Evolutionary conservation across 2,888 invertebrate genomes (phyloP).

Genomic region (Ctena decussata): DNA sequence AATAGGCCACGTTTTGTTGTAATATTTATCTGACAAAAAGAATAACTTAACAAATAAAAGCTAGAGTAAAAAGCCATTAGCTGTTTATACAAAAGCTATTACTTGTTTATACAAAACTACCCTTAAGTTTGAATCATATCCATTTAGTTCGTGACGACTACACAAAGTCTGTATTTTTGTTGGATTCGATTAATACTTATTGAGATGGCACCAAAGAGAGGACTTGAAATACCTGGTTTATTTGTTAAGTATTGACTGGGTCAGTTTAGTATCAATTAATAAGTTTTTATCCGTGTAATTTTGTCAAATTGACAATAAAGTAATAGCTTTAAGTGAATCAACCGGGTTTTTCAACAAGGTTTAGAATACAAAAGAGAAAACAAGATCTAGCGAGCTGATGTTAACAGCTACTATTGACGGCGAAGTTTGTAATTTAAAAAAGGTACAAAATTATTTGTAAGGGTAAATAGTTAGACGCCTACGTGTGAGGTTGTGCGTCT

Average conservation of each 20-base stretch:
- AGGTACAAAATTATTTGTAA: conserved; percentile 4
- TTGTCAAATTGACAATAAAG: conserved; percentile 51
- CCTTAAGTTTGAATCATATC: conserved; percentile 61
- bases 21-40: conserved; percentile 50
- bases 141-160: conserved; percentile 35
- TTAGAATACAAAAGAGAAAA: not conserved
- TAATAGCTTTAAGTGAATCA: conserved; percentile 57
- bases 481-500: conserved; percentile 56
- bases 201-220: conserved; percentile 14
- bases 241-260: conserved; percentile 45
- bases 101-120: conserved; percentile 68
- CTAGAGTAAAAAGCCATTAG: conserved; percentile 11
- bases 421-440: conserved; percentile 12
- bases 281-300: conserved; percentile 69
- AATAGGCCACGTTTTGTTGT: conserved; percentile 45
- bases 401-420: not conserved
- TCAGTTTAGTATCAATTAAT: conserved; percentile 61
- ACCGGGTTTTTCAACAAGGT: conserved; percentile 63
- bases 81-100: conserved; percentile 52
- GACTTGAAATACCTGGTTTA: conserved; percentile 19
- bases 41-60: conserved; percentile 41
- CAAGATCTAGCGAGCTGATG: not conserved
- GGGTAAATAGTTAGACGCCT: conserved; percentile 8
- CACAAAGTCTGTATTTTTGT: not conserved
- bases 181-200: not conserved